phyloP scores from a whole-genome alignment of 2,888 invertebrate genomes.

The Onthophagus sagittarius region DNA sequence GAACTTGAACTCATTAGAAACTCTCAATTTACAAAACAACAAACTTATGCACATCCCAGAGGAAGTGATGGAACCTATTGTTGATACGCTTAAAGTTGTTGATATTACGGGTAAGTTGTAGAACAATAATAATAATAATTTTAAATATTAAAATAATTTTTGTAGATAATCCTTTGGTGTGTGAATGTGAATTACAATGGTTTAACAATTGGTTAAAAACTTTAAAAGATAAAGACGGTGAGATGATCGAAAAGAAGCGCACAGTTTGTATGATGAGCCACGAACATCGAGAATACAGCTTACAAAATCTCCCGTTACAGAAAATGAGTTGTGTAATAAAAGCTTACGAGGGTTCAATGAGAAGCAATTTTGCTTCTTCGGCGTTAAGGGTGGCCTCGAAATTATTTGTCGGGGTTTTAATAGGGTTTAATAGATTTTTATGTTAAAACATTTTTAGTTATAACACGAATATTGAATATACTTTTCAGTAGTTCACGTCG shows the following conservation, averaged over 20 bases:
- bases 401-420: slow-evolving; percentile 23
- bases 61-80: slow-evolving; percentile 84
- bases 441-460: too few species aligned
- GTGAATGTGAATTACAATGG: slow-evolving; percentile 87
- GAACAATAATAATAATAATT: neutral
- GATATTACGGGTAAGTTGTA: slow-evolving; percentile 77
- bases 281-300: slow-evolving; percentile 79
- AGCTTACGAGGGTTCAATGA: slow-evolving; percentile 31
- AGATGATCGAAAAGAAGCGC: slow-evolving; percentile 83
- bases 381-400: slow-evolving; percentile 20
- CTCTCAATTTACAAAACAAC: slow-evolving; percentile 83
- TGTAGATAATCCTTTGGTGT: slow-evolving; percentile 83
- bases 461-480: neutral
- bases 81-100: slow-evolving; percentile 80
- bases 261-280: slow-evolving; percentile 76
- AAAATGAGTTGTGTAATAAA: slow-evolving; percentile 80
- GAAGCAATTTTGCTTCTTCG: slow-evolving; percentile 31
- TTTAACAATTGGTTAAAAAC: slow-evolving; percentile 78
- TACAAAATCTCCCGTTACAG: slow-evolving; percentile 76
- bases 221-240: slow-evolving; percentile 76
- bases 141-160: slow-evolving; percentile 20
- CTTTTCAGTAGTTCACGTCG: neutral
- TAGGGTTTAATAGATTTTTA: too few species aligned
- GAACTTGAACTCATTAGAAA: slow-evolving; percentile 85
- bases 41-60: slow-evolving; percentile 78